Percentiles rank a stretch among this genome's conserved stretches.
phyloP scores from a whole-genome alignment of 2,888 invertebrate species.

The Perithous albicinctus region DNA sequence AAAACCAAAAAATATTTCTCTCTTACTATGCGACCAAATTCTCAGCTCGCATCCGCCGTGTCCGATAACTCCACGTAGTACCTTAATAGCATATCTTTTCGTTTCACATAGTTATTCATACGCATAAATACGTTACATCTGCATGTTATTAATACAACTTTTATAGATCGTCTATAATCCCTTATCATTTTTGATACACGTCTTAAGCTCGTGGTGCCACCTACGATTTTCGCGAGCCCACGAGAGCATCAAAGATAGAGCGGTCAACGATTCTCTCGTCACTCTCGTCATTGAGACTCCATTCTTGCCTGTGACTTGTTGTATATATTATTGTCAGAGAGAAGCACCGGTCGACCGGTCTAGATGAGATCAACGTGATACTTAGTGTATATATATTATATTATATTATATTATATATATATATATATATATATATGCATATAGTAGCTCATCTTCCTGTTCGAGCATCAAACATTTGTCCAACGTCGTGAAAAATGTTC shows the following conservation, averaged over 20 bases:
- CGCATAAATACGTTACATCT: background rate
- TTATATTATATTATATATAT: no score
- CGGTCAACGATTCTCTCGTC: slow-evolving; percentile 73
- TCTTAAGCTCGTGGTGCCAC: slow-evolving; percentile 59
- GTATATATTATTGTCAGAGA: slow-evolving; percentile 1
- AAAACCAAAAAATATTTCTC: no score
- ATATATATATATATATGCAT: slow-evolving; percentile 28
- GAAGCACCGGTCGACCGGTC: slow-evolving; percentile 42
- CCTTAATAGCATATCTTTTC: no score
- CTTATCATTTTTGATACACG: slow-evolving; percentile 42
- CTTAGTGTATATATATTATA: no score
- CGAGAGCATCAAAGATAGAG: slow-evolving; percentile 66
- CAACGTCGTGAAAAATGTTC: slow-evolving; percentile 71
- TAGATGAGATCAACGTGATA: no score
- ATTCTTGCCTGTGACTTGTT: background rate
- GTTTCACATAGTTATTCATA: no score
- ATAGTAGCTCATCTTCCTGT: slow-evolving; percentile 10
- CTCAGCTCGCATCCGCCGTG: no score
- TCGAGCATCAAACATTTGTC: no score
- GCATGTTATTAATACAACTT: background rate
- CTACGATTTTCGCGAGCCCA: slow-evolving; percentile 70
- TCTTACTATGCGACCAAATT: no score
- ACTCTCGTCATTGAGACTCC: slow-evolving; percentile 59
- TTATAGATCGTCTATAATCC: slow-evolving; percentile 15
- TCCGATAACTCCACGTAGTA: no score